A percentile compares a stretch with the other conserved stretches of the same genome.
These are phyloP conservation scores for Agrenia bidenticulata DNA, from an alignment of 2,888 invertebrate genomes.

Conservation along the genomic window DNA sequence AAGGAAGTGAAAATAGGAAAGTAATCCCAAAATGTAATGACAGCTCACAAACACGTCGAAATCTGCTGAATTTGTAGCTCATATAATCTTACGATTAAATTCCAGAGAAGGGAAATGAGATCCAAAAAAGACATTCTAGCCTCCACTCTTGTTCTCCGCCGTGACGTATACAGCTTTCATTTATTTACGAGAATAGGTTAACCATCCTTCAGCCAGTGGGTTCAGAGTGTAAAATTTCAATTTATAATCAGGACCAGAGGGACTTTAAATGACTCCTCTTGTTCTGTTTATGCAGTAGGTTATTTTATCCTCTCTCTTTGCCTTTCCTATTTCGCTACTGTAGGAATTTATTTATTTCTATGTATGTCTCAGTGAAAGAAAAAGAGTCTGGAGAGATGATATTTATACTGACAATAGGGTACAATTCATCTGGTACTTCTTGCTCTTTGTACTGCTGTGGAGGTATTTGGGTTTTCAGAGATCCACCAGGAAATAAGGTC, in stretches of 20 bases:
- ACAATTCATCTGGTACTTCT: not conserved
- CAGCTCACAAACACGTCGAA: slow-evolving; percentile 1
- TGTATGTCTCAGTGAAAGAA: too few relatives aligned
- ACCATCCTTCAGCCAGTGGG: not conserved
- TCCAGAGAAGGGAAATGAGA: not conserved
- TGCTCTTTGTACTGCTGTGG: too few relatives aligned
- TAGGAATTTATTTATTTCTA: not conserved
- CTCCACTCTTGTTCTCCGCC: not conserved
- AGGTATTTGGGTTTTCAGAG: not conserved
- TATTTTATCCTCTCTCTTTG: not conserved
- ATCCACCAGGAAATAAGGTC: not conserved
- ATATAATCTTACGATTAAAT: too few relatives aligned
- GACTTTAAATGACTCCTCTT: slow-evolving; percentile 3
- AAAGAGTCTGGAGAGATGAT: too few relatives aligned
- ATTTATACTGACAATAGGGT: not conserved
- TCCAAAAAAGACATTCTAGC: not conserved
- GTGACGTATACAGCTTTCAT: slow-evolving; percentile 12
- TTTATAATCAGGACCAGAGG: slow-evolving; percentile 10
- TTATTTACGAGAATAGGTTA: slow-evolving; percentile 9
- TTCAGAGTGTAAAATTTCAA: slow-evolving; percentile 11
- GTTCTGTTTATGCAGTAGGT: not conserved
- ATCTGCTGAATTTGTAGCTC: not conserved
- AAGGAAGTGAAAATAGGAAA: not conserved
- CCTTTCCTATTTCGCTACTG: not conserved
- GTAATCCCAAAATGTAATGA: slow-evolving; percentile 6